A percentile compares a stretch with the other conserved stretches of the same genome.
These are phyloP conservation scores for Condylostylus longicornis DNA, from an alignment of 1,140 invertebrate genomes.

Conservation along the genomic window DNA sequence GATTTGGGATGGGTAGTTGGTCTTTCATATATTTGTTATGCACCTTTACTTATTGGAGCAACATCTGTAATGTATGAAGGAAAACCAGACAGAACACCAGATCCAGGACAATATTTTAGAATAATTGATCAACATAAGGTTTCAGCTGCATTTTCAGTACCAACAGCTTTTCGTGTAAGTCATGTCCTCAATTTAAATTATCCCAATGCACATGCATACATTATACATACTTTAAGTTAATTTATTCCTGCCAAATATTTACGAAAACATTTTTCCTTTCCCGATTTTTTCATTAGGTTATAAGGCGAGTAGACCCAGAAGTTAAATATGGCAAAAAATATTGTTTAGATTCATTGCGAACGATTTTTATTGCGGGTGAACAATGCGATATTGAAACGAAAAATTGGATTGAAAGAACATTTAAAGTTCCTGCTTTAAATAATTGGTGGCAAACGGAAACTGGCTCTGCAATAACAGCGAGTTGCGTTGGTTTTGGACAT, in stretches of 20 bases:
- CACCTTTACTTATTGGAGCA: constrained; percentile 61
- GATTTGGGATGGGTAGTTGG: constrained; percentile 87
- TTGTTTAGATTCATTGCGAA: constrained; percentile 53
- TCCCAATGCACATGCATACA: too few species aligned
- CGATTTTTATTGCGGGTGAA: constrained; percentile 81
- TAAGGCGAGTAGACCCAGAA: constrained; percentile 60
- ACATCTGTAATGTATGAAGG: constrained; percentile 88
- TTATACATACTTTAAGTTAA: too few species aligned
- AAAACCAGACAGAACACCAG: constrained; percentile 83
- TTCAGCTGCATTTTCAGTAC: constrained; percentile 72
- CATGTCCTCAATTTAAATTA: too few species aligned
- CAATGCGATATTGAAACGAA: constrained; percentile 86
- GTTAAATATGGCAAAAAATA: constrained; percentile 50
- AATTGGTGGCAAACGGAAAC: constrained; percentile 96
- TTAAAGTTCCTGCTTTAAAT: constrained; percentile 75
- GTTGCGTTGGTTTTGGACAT: constrained; percentile 59
- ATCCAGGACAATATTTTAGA: constrained; percentile 74
- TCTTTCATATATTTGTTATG: constrained; percentile 88
- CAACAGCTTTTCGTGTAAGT: constrained; percentile 75
- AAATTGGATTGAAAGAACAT: constrained; percentile 64
- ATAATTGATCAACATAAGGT: constrained; percentile 77
- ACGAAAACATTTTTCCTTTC: too few species aligned
- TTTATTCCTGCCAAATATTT: too few species aligned
- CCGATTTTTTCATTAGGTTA: too few species aligned
- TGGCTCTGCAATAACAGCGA: constrained; percentile 74